Evolutionary conservation across 1,140 invertebrate genomes (phyloP), one percentile per base, ranked within the genome.

Genomic region (Penaeus chinensis): DNA sequence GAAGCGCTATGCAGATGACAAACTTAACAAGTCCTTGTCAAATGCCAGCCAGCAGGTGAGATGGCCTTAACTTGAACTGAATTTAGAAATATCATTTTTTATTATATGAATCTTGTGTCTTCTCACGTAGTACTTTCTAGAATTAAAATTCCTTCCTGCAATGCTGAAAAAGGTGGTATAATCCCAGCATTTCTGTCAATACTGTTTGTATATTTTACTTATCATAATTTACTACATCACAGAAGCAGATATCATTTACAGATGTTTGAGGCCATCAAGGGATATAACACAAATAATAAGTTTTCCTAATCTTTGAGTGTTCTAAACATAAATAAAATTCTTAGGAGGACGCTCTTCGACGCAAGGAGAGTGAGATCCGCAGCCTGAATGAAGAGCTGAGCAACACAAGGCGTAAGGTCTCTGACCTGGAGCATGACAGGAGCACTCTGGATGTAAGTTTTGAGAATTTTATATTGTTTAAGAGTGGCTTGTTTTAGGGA

Each of bases 341-440:
- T n/a, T 78, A 90, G 89, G 89, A 90, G 83, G 89, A 90, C 22
- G 84, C 89, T 83, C 74, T 90, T 37, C 89, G 88, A 65, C 89
- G 81, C 54, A 90, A 90, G 84, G 89, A 90, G 85, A 89, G 78
- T 82, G 89, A 89, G 71, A 90, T 90, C 61, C 87, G 89, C 54
- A 69, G 81, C 54, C 84, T 90, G 62, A 90, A 88, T 27, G 89
- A 90, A 60, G 89, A 90, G 62, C 81, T 89, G 32, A 90, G 84
- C 80, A 88, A 83, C 42, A 83, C 84, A 37, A 88, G 85, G 62
- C 80, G 89, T 62, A 90, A 87, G 61, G 74, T 88, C 69, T 63
- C 89, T 80, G 89, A 90, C 42, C 79, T 90, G 18, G 89, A 90
- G 62, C 87, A 88, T 42, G 89, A 90, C 42, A 83, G 78, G 27